A percentile compares a stretch with the other conserved stretches of the same genome.
These are phyloP conservation scores for Momotus momota DNA, from an alignment of 2,797 vertebrate species.

Conservation along the genomic window DNA sequence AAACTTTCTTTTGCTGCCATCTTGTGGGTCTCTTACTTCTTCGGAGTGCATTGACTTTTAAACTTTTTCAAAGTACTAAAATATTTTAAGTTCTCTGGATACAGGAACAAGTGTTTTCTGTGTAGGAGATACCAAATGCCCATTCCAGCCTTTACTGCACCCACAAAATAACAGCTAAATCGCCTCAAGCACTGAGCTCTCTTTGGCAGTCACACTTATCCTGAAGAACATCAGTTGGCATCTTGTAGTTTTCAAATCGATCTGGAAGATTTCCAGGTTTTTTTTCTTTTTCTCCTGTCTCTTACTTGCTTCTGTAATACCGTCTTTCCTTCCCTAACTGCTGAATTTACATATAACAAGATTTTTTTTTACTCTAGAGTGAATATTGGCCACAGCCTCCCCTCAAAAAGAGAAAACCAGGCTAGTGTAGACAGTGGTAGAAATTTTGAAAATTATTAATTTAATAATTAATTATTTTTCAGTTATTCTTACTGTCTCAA, in stretches of 20 bases:
- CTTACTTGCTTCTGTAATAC: not conserved
- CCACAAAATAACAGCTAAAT: not conserved
- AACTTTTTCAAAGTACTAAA: not conserved
- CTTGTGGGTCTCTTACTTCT: slow-evolving; percentile 54
- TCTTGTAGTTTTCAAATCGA: not conserved
- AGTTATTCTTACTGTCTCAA: not conserved
- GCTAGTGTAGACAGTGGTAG: not conserved
- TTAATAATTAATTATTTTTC: too few relatives aligned
- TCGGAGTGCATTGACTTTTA: not conserved
- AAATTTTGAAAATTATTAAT: not conserved
- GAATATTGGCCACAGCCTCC: not conserved
- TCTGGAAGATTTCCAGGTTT: not conserved
- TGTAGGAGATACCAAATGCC: not conserved
- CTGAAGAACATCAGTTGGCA: not conserved
- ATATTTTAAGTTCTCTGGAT: not conserved
- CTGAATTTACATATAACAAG: not conserved
- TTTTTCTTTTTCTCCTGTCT: not conserved
- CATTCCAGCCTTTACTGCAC: not conserved
- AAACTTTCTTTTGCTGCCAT: slow-evolving; percentile 76
- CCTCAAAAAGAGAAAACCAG: not conserved
- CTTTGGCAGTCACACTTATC: not conserved
- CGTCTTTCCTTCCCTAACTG: not conserved
- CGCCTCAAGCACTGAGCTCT: not conserved
- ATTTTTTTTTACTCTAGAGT: not conserved
- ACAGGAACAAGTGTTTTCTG: not conserved